Percentiles rank a stretch among this genome's conserved stretches.
Conservation (phyloP, 2,113 vertebrate genomes). For the Himantopus leucocephalus region DNA sequence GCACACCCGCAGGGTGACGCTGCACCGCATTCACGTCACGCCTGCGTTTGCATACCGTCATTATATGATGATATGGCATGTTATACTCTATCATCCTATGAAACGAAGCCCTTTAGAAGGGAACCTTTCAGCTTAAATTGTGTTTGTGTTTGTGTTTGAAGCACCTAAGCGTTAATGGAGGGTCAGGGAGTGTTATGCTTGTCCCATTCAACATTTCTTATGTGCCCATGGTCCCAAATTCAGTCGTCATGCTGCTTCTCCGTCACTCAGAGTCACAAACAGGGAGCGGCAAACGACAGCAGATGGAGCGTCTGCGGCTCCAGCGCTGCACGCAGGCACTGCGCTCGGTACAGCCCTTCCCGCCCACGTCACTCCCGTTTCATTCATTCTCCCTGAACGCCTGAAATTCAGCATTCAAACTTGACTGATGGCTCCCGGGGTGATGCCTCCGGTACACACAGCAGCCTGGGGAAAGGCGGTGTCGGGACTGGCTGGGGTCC, state of each 20-base stretch:
- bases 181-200: background rate
- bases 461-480: background rate
- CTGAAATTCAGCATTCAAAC: background rate
- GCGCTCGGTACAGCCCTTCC: background rate
- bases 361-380: background rate
- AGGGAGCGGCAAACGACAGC: accelerated
- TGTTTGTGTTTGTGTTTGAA: accelerated
- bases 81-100: background rate
- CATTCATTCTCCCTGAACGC: background rate
- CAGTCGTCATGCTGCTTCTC: background rate
- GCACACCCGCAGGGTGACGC: too few species aligned
- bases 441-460: too few species aligned
- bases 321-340: background rate
- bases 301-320: accelerated
- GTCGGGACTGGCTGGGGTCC: background rate
- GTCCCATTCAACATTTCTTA: background rate
- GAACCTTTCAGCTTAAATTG: background rate
- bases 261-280: background rate
- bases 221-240: background rate
- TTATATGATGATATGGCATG: too few species aligned
- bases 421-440: background rate
- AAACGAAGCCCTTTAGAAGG: background rate
- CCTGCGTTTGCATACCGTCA: background rate
- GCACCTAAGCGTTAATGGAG: background rate
- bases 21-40: accelerated